These are phyloP conservation scores for Porites rus DNA, from an alignment of 92 coral and sea anemone species.

Conservation along the genomic window DNA sequence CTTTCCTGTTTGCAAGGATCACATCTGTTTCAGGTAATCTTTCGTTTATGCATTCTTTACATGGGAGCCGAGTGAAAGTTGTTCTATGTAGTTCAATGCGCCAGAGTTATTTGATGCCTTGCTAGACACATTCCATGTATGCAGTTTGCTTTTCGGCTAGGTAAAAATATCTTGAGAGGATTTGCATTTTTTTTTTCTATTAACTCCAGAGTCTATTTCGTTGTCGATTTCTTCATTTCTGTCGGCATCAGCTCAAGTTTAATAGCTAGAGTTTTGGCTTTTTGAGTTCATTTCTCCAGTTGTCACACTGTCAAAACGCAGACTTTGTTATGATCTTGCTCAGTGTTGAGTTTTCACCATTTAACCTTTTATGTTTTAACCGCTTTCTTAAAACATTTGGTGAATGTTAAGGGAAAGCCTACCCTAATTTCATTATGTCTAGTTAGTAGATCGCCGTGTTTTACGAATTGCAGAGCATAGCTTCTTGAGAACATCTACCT, in stretches of 20 bases:
- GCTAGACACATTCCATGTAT: background rate
- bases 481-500: background rate
- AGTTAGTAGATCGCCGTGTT: background rate
- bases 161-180: background rate
- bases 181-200: background rate
- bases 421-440: too few relatives aligned
- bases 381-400: too few relatives aligned
- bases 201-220: too few relatives aligned
- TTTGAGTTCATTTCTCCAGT: too few relatives aligned
- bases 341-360: too few relatives aligned
- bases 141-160: background rate
- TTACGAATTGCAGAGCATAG: background rate
- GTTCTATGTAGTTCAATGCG: background rate
- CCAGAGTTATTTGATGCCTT: background rate
- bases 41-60: background rate
- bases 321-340: too few relatives aligned
- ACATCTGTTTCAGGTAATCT: slow-evolving; percentile 19
- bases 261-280: too few relatives aligned
- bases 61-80: background rate
- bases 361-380: too few relatives aligned
- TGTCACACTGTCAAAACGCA: too few relatives aligned
- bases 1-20: slow-evolving; percentile 10
- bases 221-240: too few relatives aligned
- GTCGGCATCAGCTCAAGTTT: too few relatives aligned
- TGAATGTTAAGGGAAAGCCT: too few relatives aligned